Base-by-base conservation (phyloP, 2,888 invertebrate species). In the Cyclophora punctaria region DNA sequence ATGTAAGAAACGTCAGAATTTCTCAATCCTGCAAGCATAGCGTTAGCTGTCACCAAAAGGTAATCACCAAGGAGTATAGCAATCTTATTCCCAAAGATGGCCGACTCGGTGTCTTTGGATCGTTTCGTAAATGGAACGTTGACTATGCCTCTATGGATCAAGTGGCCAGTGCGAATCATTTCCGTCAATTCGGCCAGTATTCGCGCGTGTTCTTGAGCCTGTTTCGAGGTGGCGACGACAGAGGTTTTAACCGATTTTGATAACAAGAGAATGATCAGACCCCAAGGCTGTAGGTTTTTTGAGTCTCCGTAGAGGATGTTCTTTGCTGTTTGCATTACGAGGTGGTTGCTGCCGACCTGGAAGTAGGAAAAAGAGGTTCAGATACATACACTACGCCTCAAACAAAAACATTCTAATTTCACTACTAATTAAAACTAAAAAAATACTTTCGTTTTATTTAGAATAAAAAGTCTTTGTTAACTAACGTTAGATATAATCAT, bases 41-140 rank as follows among this genome's bases (percentile, higher is more conserved):
- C 91, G 66, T 94, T 95, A 34, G 95, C 95, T 63, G 93, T 95
- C 3, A 93, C 94, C 6, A 97, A 80, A 34, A 97, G 87, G 68
- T 95, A 96, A 74, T 97, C 97, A 2, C 95, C 97, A 54, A 95
- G 93, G 0, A 97, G 83, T 3, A 96, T 90, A 1, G 96, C 95
- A 56, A 97, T 95, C 88, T 96, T 96, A 68, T 96, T 96, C 0
- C 96, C 96, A 71, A 95, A 95, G 60, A 94, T 92, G 80, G 96
- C 93, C 46, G 95, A 94, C 56, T 92, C 92, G 2, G 90, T 89
- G 54, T 91, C 90, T 37, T 90, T 89, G 0, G 90, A 84, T 46
- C 91, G 83, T 46, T 90, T 86, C 47, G 91, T 88, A 34, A 82
- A 82, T 0, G 88, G 83, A 0, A 89, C 85, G 46, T 89, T 88